These are phyloP conservation scores for Mobula hypostoma DNA, from an alignment of 2,113 vertebrate species.

Conservation along the genomic window DNA sequence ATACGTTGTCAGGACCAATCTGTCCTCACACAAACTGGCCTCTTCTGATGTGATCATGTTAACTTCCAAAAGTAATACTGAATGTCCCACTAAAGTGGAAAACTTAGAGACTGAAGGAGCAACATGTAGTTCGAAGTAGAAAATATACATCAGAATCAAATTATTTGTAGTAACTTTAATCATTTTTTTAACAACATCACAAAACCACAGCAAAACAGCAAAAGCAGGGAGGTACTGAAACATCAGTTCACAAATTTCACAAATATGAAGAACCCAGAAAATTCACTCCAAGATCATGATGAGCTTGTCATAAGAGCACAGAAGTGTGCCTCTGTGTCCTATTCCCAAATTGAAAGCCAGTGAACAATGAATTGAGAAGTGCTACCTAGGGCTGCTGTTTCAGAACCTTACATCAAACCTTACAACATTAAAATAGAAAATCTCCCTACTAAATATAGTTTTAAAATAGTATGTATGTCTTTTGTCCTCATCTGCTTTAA, in stretches of 20 bases:
- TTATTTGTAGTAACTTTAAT: neutral
- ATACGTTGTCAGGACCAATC: neutral
- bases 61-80: neutral
- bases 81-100: neutral
- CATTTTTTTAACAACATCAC: neutral
- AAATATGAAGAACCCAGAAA: conserved; percentile 8
- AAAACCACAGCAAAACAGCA: neutral
- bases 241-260: neutral
- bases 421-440: neutral
- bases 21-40: neutral
- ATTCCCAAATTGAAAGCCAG: neutral
- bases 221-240: neutral
- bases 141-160: conserved; percentile 5
- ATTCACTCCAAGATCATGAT: neutral
- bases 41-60: neutral
- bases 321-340: neutral
- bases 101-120: neutral
- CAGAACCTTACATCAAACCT: neutral
- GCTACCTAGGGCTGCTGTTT: neutral
- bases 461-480: neutral
- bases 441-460: no score
- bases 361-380: neutral
- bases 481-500: neutral
- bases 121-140: neutral
- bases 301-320: neutral